These are phyloP conservation scores for Ardeotis arabs DNA, from an alignment of 2,113 vertebrate species.

Conservation along the genomic window DNA sequence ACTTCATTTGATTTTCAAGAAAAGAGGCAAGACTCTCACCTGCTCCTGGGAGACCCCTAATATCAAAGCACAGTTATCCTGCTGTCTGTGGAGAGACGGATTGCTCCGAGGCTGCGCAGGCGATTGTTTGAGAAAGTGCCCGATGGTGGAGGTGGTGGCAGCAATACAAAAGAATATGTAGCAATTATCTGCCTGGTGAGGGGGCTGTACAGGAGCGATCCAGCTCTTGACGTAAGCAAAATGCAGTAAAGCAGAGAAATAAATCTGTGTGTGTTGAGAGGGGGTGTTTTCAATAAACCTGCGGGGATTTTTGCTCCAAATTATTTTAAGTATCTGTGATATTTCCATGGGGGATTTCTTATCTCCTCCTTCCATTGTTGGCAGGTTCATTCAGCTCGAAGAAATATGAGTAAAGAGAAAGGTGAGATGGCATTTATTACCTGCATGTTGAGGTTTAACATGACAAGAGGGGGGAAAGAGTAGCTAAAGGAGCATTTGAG, in stretches of 20 bases:
- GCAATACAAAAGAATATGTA: constrained; percentile 54
- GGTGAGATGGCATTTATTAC: neutral
- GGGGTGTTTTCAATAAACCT: neutral
- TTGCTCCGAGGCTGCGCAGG: constrained; percentile 3
- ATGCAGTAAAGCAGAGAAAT: constrained; percentile 46
- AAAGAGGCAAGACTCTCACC: constrained; percentile 41
- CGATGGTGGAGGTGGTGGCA: constrained; percentile 54
- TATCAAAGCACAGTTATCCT: constrained; percentile 31
- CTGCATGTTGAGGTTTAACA: neutral
- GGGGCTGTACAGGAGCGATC: constrained; percentile 42
- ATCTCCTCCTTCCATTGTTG: constrained; percentile 8
- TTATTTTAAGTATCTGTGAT: constrained; percentile 24
- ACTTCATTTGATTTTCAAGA: constrained; percentile 54
- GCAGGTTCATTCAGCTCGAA: neutral
- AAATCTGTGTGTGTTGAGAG: neutral
- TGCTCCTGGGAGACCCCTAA: constrained; percentile 45
- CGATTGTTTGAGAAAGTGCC: constrained; percentile 44
- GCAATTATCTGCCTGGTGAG: constrained; percentile 53
- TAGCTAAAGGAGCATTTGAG: neutral
- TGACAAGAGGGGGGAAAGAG: neutral
- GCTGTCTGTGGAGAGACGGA: constrained; percentile 34
- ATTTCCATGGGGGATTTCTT: constrained; percentile 2
- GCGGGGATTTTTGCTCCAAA: constrained; percentile 33
- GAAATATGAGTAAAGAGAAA: constrained; percentile 6
- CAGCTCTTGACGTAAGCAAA: constrained; percentile 60